phyloP scores from a whole-genome alignment of 2,888 invertebrate species.

The Ormia ochracea region DNA sequence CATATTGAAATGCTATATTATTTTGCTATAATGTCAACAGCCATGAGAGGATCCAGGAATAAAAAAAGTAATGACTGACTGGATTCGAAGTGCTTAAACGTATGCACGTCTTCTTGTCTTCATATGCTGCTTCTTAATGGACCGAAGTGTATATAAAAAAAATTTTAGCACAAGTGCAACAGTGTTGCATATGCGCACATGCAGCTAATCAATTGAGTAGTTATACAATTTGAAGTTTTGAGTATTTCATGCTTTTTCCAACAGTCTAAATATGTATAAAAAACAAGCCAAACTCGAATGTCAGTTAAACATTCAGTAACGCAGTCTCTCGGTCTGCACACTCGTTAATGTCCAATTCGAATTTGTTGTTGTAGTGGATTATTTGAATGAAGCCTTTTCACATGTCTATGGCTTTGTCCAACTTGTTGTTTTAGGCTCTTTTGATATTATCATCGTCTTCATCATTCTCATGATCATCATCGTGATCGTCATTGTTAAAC shows the following conservation, averaged over 20 bases:
- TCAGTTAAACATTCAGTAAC: background rate
- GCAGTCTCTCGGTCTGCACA: slow-evolving; percentile 11
- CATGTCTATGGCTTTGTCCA: slow-evolving; percentile 69
- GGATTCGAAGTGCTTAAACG: background rate
- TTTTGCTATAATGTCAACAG: slow-evolving; percentile 58
- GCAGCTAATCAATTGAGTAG: slow-evolving; percentile 68
- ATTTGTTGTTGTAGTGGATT: slow-evolving; percentile 20
- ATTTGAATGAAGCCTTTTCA: slow-evolving; percentile 49
- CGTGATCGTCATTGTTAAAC: slow-evolving; percentile 31
- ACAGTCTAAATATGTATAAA: slow-evolving; percentile 38
- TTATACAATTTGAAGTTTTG: slow-evolving; percentile 68
- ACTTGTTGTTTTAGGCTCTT: slow-evolving; percentile 62
- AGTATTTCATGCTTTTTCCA: slow-evolving; percentile 12
- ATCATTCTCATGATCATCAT: slow-evolving; percentile 34
- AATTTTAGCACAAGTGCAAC: slow-evolving; percentile 61
- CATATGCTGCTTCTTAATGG: slow-evolving; percentile 32
- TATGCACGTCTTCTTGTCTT: slow-evolving; percentile 1
- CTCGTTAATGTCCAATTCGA: slow-evolving; percentile 38
- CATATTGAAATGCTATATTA: slow-evolving; percentile 59
- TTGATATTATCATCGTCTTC: slow-evolving; percentile 49
- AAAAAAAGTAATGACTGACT: background rate
- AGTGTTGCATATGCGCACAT: slow-evolving; percentile 67
- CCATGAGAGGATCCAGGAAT: slow-evolving; percentile 12
- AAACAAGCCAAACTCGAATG: slow-evolving; percentile 13
- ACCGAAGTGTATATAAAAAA: background rate